Conservation (phyloP, 35 echinoderm and acorn worm species). For the Holothuria glaberrima region DNA sequence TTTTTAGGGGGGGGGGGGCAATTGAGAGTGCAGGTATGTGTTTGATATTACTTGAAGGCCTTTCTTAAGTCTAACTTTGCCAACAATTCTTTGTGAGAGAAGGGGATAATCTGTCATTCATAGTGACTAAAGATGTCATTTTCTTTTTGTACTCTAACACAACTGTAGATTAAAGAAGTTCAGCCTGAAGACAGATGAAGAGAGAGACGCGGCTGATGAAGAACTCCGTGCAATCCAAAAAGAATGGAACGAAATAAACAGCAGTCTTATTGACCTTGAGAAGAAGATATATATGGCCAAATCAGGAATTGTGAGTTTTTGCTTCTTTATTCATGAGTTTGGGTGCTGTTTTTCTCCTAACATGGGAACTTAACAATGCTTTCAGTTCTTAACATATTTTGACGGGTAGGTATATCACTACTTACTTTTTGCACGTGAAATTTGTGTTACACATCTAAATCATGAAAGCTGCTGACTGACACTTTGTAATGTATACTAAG, state of each 20-base stretch:
- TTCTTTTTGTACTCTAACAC: not conserved
- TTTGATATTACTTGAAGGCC: too few species aligned
- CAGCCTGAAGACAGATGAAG: slow-evolving; percentile 42
- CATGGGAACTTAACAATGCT: not conserved
- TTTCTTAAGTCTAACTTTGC: too few species aligned
- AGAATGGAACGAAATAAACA: slow-evolving; percentile 52
- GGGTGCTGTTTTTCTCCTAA: not conserved
- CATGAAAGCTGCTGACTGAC: too few species aligned
- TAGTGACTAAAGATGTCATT: too few species aligned
- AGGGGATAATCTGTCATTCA: too few species aligned
- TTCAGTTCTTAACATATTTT: not conserved
- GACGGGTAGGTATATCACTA: not conserved
- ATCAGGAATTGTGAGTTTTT: slow-evolving; percentile 20
- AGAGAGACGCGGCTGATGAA: slow-evolving; percentile 23
- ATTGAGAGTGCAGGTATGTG: too few species aligned
- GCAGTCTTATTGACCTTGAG: slow-evolving; percentile 39
- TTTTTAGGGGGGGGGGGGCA: too few species aligned
- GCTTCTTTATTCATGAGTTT: not conserved
- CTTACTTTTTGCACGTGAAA: not conserved
- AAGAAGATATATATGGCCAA: slow-evolving; percentile 53
- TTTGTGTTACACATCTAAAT: not conserved
- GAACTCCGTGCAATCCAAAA: slow-evolving; percentile 34
- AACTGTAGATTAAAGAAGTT: slow-evolving; percentile 54
- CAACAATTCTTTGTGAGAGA: too few species aligned
- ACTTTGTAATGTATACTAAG: too few species aligned